phyloP scores from a whole-genome alignment of 2,888 invertebrate genomes.

The Drepanosiphum platanoidis region DNA sequence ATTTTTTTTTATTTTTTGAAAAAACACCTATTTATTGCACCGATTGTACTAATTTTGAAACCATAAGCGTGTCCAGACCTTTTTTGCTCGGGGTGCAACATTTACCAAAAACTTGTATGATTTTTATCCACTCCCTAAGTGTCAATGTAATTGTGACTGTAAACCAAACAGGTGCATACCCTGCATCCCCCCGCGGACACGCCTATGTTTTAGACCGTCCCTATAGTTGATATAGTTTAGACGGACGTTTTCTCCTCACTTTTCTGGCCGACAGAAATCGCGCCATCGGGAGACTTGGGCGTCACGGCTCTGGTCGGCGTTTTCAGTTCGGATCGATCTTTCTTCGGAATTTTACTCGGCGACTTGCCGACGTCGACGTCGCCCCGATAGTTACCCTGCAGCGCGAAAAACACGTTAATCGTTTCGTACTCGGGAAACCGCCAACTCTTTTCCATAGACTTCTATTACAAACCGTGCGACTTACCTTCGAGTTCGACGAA shows the following conservation, averaged over 20 bases:
- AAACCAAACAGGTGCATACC: too few species aligned
- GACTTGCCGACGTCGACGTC: slow-evolving; percentile 44
- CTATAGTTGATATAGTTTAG: background rate
- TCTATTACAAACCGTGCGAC: background rate
- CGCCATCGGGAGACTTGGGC: slow-evolving; percentile 59
- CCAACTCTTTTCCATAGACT: background rate
- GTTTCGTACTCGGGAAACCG: background rate
- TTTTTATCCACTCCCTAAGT: too few species aligned
- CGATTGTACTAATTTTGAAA: too few species aligned
- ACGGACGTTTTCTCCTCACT: slow-evolving; percentile 19
- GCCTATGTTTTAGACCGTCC: too few species aligned
- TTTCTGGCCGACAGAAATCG: slow-evolving; percentile 57
- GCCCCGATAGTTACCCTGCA: slow-evolving; percentile 4
- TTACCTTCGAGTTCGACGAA: slow-evolving; percentile 51
- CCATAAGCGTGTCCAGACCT: too few species aligned
- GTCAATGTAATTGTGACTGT: too few species aligned
- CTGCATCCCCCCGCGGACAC: too few species aligned
- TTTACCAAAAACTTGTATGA: too few species aligned
- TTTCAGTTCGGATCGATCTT: slow-evolving; percentile 59
- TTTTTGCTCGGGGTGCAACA: too few species aligned
- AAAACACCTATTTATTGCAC: too few species aligned
- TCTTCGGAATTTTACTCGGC: slow-evolving; percentile 61
- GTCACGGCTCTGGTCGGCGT: slow-evolving; percentile 59
- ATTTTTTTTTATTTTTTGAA: too few species aligned
- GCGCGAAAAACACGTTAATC: background rate